Conservation (phyloP, 2,888 invertebrate genomes). For the Timandra comae region DNA sequence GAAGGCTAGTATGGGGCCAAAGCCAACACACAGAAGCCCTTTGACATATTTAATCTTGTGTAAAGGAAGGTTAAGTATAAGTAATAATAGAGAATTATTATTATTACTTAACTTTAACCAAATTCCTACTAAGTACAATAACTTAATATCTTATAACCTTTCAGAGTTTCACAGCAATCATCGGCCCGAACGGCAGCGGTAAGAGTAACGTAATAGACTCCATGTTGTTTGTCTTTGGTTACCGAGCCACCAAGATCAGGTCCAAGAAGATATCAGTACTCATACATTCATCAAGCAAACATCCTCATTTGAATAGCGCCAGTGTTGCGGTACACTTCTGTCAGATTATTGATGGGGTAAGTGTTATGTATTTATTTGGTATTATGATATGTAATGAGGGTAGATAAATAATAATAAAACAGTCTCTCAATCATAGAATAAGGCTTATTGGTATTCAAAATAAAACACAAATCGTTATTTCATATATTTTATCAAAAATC, state of each 20-base stretch:
- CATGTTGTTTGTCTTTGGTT: constrained; percentile 99
- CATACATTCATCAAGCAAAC: constrained; percentile 92
- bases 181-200: constrained; percentile 99
- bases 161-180: constrained; percentile 96
- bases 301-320: constrained; percentile 85
- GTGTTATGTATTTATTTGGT: constrained; percentile 23
- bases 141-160: too few relatives aligned
- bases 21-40: too few relatives aligned
- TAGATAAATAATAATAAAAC: neutral
- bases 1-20: too few relatives aligned
- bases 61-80: too few relatives aligned
- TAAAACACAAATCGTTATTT: too few relatives aligned
- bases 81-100: too few relatives aligned
- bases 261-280: constrained; percentile 96
- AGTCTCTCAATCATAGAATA: too few relatives aligned
- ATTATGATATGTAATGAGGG: neutral
- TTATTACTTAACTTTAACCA: too few relatives aligned
- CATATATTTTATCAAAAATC: too few relatives aligned
- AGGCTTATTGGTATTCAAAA: too few relatives aligned
- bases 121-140: too few relatives aligned
- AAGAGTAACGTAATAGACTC: constrained; percentile 99
- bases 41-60: too few relatives aligned
- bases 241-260: constrained; percentile 94
- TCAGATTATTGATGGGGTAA: constrained; percentile 85
- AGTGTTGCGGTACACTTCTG: constrained; percentile 94